Base-by-base conservation (phyloP, 2,113 vertebrate species). In the Brachirus orientalis region DNA sequence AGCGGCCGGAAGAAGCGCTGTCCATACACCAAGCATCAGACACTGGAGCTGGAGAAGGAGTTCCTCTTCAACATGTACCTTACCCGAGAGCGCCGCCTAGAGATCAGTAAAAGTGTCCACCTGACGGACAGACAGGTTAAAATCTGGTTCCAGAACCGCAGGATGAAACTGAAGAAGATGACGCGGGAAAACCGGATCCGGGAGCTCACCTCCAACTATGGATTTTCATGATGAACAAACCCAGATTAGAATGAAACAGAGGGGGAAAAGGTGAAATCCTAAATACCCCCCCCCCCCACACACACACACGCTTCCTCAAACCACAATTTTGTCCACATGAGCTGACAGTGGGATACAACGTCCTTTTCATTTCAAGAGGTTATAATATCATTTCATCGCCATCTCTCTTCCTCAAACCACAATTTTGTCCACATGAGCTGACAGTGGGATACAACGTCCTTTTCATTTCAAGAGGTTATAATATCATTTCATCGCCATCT, bases 161-260 rank as follows among this genome's bases (percentile, higher is more conserved):
- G 97, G 80, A 99, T 99, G 98, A 99, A 99, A 94, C 93, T 99
- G 90, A 99, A 99, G 97, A 99, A 99, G 94, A 99, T 99, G 98
- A 99, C 97, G 86, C 91, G 98, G 82, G 98, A 99, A 75, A 97
- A 97, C 89, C 90, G 98, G 79, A 97, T 99, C 87, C 96, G 98
- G 69, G 97, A 99, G 92, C 95, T 98, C 86, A 98, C 98, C 88
- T 95, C 96, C 86, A 98, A 96, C 91, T 99, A 97, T 89, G 96
- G 96, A 90, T 99, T 98, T 91, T 97, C 97, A 73, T 99, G 96
- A 99, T 90, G 63, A 80, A 67, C 44, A 66, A 54, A 28, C 28
- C 75, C 60, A 61, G 73, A 77, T 60, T 37, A 41, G 20, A 46
- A n/a, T 70, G 36, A 69, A 57, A 58, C 40, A 56, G 28, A 63